Evolutionary conservation across 2,113 vertebrate genomes (phyloP).

Genomic region (Piaya cayana): DNA sequence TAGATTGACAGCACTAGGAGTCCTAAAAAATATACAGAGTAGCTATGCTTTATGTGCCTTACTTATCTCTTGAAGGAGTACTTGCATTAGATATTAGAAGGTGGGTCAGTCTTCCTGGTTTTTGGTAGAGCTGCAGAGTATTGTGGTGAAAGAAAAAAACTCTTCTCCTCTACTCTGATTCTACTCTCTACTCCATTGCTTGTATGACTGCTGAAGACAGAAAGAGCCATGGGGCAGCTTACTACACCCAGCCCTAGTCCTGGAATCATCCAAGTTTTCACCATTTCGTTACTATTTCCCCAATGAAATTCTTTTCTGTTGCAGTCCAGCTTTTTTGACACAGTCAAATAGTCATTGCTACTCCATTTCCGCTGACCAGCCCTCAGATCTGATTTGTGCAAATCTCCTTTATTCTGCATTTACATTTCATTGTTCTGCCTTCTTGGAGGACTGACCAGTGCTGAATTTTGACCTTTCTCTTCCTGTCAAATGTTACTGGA

Average conservation of each 20-base stretch:
- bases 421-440: background rate
- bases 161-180: background rate
- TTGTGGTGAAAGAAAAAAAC: background rate
- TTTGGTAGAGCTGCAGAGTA: background rate
- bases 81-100: conserved; percentile 15
- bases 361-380: background rate
- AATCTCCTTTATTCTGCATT: background rate
- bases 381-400: background rate
- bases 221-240: background rate
- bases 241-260: background rate
- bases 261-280: background rate
- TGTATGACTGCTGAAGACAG: background rate
- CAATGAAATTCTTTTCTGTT: background rate
- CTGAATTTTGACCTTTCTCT: background rate
- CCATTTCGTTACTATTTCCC: background rate
- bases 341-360: background rate
- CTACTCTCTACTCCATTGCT: background rate
- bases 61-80: background rate
- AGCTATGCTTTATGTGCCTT: background rate
- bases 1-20: conserved; percentile 17
- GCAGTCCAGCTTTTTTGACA: background rate
- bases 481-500: background rate
- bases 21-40: background rate
- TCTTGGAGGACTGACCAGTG: background rate
- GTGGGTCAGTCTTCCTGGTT: background rate